A percentile compares a stretch with the other conserved stretches of the same genome.
Conservation (phyloP, 2,797 vertebrate genomes). For the Rhinatrema bivittatum region DNA sequence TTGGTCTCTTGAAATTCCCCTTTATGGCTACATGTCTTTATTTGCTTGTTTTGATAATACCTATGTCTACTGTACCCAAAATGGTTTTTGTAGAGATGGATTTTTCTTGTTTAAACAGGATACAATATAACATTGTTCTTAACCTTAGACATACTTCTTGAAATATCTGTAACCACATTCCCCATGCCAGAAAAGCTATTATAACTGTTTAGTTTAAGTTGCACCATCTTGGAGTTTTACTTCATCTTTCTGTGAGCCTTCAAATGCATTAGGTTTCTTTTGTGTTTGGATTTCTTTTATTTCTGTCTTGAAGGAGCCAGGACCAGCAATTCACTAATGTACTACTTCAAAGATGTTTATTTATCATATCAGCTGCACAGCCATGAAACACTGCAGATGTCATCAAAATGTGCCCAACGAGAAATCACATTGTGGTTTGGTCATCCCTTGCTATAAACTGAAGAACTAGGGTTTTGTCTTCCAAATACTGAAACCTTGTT, state of each 20-base stretch:
- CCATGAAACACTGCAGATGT: slow-evolving; percentile 27
- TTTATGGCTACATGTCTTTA: too few relatives aligned
- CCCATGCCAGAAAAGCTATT: slow-evolving; percentile 35
- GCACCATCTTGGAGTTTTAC: neutral
- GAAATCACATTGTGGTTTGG: slow-evolving; percentile 18
- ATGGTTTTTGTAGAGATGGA: slow-evolving; percentile 24
- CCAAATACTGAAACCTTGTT: slow-evolving; percentile 5
- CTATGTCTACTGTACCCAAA: slow-evolving; percentile 23
- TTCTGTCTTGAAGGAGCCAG: slow-evolving; percentile 28
- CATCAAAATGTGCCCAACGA: slow-evolving; percentile 15
- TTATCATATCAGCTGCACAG: slow-evolving; percentile 22
- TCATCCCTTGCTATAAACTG: slow-evolving; percentile 33
- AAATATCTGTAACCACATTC: slow-evolving; percentile 15
- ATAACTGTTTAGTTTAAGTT: slow-evolving; percentile 18
- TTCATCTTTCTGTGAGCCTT: neutral
- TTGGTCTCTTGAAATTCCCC: too few relatives aligned
- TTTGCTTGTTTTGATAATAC: slow-evolving; percentile 3
- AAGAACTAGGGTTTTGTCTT: slow-evolving; percentile 31
- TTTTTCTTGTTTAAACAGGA: slow-evolving; percentile 19
- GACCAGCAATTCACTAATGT: slow-evolving; percentile 11
- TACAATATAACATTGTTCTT: slow-evolving; percentile 35
- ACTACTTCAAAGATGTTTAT: slow-evolving; percentile 15
- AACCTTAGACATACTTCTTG: slow-evolving; percentile 30
- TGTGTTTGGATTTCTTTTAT: slow-evolving; percentile 40
- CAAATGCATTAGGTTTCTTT: slow-evolving; percentile 16